Percentiles rank a stretch among this genome's conserved stretches.
Conservation (phyloP, 2,113 vertebrate species). For the Lycocorax pyrrhopterus region DNA sequence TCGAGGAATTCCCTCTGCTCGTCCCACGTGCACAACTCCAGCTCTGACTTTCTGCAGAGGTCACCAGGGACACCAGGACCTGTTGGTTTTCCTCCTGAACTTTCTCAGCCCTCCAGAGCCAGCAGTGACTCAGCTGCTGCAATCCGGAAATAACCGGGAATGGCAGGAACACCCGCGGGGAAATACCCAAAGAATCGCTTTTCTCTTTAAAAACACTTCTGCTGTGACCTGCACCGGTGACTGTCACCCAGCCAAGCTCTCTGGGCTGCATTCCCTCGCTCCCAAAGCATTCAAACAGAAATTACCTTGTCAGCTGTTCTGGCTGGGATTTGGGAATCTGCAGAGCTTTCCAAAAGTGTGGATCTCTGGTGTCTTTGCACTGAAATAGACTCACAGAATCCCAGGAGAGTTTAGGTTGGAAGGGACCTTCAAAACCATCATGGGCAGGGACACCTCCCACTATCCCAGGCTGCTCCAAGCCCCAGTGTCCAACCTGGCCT, state of each 20-base stretch:
- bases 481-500: neutral
- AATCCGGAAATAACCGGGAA: conserved; percentile 8
- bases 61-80: neutral
- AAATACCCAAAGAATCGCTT: neutral
- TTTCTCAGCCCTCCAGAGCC: neutral
- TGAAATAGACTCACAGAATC: neutral
- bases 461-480: fast-evolving
- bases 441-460: neutral
- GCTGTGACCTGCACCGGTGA: neutral
- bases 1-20: neutral
- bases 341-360: neutral
- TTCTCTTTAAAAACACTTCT: neutral
- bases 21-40: neutral
- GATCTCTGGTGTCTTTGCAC: neutral
- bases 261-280: neutral
- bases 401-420: neutral
- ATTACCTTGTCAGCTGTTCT: neutral
- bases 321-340: neutral
- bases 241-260: neutral
- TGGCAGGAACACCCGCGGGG: neutral
- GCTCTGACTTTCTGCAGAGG: neutral
- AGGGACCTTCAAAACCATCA: neutral
- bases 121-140: neutral
- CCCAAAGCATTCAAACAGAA: neutral
- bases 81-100: neutral